Evolutionary conservation across 1,140 invertebrate species (phyloP).

Genomic region (Diorhabda elongata): DNA sequence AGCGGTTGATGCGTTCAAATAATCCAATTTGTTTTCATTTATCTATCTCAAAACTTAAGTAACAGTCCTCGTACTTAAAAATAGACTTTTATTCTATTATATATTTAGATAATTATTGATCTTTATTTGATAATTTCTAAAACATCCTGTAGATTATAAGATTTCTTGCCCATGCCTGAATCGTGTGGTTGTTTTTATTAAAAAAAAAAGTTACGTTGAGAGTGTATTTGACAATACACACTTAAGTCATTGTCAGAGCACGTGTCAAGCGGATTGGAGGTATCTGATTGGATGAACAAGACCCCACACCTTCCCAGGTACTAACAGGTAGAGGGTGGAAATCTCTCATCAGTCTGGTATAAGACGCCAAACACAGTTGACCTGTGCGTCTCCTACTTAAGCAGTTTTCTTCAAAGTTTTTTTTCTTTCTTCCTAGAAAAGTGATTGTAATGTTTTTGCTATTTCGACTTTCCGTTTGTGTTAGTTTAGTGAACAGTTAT

Average conservation of each 20-base stretch:
- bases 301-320: conserved; percentile 19
- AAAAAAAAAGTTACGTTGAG: background rate
- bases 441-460: conserved; percentile 11
- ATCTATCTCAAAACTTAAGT: too few species aligned
- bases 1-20: too few species aligned
- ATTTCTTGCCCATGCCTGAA: conserved; percentile 3
- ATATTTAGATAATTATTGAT: too few species aligned
- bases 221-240: conserved; percentile 16
- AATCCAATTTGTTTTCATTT: too few species aligned
- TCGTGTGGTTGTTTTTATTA: conserved; percentile 19
- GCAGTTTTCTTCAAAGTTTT: background rate
- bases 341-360: conserved; percentile 15
- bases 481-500: too few species aligned
- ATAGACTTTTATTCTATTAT: too few species aligned
- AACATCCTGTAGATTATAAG: background rate
- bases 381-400: background rate
- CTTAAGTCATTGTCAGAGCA: conserved; percentile 19
- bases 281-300: conserved; percentile 12
- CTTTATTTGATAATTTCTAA: too few species aligned
- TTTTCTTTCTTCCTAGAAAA: background rate
- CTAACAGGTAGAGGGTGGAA: conserved; percentile 17
- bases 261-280: conserved; percentile 12
- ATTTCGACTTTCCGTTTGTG: too few species aligned
- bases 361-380: conserved; percentile 5
- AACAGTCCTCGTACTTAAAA: too few species aligned